Percentiles rank a stretch among this genome's conserved stretches.
Evolutionary conservation across 2,888 invertebrate species (phyloP).

Genomic region (Xestia sexstrigata): DNA sequence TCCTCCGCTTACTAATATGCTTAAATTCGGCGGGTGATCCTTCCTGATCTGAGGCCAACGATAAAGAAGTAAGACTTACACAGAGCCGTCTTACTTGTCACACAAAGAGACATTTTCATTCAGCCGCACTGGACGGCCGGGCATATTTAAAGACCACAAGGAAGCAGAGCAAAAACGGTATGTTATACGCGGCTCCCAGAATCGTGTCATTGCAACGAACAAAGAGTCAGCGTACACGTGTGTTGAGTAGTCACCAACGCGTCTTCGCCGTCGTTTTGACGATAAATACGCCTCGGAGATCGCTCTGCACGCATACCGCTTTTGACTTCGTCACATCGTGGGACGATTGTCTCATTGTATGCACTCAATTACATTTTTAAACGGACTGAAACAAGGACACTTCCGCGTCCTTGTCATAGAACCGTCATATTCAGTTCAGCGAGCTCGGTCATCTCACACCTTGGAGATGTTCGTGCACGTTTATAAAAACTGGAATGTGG

Average conservation of each 20-base stretch:
- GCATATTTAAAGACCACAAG: not conserved
- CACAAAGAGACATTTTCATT: conserved; percentile 7
- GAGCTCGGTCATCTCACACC: not conserved
- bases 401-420: conserved; percentile 36
- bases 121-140: not conserved
- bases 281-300: conserved; percentile 17
- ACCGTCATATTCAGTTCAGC: conserved; percentile 55
- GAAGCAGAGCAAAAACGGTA: conserved; percentile 10
- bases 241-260: conserved; percentile 6
- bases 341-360: conserved; percentile 25
- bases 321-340: not conserved
- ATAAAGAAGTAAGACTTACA: conserved; percentile 52
- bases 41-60: conserved; percentile 77
- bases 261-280: conserved; percentile 2
- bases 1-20: conserved; percentile 93
- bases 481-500: conserved; percentile 60
- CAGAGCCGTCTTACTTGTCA: conserved; percentile 37
- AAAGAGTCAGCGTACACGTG: conserved; percentile 36
- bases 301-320: conserved; percentile 20
- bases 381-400: conserved; percentile 52
- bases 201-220: conserved; percentile 1
- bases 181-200: not conserved
- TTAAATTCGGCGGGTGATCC: conserved; percentile 90
- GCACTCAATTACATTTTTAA: conserved; percentile 46
- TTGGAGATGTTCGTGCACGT: conserved; percentile 6